These are phyloP conservation scores for Columbina picui DNA, from an alignment of 2,113 vertebrate species.

Conservation along the genomic window DNA sequence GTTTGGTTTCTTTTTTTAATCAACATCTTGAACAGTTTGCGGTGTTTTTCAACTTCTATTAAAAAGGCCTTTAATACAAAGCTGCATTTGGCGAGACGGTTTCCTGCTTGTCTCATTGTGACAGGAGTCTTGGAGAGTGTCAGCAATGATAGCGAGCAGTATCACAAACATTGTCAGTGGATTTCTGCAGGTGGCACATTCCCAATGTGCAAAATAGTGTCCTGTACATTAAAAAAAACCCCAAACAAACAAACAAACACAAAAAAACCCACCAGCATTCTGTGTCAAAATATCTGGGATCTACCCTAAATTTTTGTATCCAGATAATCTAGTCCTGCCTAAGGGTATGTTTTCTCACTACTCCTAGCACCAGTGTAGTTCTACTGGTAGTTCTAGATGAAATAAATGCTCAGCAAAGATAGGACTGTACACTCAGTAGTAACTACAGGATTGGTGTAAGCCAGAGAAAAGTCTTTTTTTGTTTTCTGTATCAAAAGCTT, in stretches of 20 bases:
- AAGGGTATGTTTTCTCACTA: fast-evolving
- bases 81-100: neutral
- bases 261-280: no score
- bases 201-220: neutral
- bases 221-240: neutral
- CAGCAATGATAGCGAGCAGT: neutral
- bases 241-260: no score
- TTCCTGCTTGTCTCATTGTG: neutral
- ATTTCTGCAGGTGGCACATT: no score
- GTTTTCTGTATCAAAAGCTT: neutral
- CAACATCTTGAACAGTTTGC: neutral
- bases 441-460: neutral
- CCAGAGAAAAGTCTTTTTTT: neutral
- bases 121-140: fast-evolving
- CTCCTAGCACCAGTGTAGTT: neutral
- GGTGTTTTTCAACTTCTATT: neutral
- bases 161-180: fast-evolving
- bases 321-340: neutral
- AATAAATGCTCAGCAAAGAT: neutral
- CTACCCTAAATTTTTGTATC: neutral
- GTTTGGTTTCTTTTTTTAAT: constrained; percentile 4
- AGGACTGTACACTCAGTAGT: neutral
- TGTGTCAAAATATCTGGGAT: neutral
- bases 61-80: neutral
- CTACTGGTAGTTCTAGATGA: neutral